phyloP scores from a whole-genome alignment of 1,140 invertebrate species.

The Ceratitis capitata region DNA sequence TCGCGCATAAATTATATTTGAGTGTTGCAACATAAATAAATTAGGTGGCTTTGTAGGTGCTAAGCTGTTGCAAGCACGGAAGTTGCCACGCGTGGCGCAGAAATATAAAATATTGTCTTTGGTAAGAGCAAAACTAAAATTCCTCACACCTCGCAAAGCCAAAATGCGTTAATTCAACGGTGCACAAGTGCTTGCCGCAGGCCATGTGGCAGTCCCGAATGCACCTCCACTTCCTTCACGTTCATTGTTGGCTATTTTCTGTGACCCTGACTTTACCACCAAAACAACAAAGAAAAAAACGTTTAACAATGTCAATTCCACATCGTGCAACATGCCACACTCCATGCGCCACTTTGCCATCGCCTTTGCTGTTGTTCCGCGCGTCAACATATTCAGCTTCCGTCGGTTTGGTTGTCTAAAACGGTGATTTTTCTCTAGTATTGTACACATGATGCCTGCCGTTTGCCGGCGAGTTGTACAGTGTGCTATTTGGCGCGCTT shows the following conservation, averaged over 20 bases:
- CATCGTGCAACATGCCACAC: background rate
- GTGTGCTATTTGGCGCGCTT: background rate
- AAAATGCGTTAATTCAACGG: background rate
- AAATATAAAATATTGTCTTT: background rate
- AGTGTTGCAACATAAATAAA: background rate
- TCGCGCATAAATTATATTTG: background rate
- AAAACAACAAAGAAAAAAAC: constrained; percentile 7
- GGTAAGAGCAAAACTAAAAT: too few relatives aligned
- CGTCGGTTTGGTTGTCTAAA: constrained; percentile 4
- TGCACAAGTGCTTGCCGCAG: background rate
- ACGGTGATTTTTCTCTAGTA: constrained; percentile 33
- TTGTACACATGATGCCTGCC: background rate
- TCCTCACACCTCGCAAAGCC: too few relatives aligned
- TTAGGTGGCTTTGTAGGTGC: background rate
- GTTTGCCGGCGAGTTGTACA: background rate
- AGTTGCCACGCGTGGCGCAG: background rate
- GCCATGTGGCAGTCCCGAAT: background rate
- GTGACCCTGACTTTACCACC: background rate
- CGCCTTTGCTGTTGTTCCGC: too few relatives aligned
- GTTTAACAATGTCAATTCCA: background rate
- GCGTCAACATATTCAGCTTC: constrained; percentile 7
- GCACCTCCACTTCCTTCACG: background rate
- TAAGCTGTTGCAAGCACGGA: background rate
- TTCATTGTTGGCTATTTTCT: background rate
- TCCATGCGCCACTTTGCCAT: too few relatives aligned